Percentiles rank a stretch among this genome's conserved stretches.
These are phyloP conservation scores for Pardalotus punctatus DNA, from an alignment of 2,113 vertebrate genomes.

Conservation along the genomic window DNA sequence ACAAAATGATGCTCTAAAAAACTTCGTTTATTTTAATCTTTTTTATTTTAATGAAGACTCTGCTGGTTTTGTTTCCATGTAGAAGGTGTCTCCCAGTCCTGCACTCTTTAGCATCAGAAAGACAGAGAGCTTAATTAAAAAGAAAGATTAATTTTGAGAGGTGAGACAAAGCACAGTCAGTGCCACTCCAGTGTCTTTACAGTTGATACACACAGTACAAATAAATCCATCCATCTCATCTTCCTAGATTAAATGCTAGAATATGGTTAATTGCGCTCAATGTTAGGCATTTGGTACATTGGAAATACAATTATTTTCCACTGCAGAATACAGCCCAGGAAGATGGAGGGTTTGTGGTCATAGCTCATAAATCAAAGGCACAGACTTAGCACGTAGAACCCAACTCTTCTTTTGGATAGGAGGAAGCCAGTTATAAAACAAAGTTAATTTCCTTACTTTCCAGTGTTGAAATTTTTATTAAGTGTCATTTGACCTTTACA, in stretches of 20 bases:
- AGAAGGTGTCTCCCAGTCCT: neutral
- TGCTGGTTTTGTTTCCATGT: rapidly evolving
- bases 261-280: neutral
- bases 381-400: neutral
- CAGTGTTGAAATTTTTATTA: conserved; percentile 18
- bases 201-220: neutral
- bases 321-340: neutral
- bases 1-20: neutral
- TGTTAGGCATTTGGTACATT: rapidly evolving
- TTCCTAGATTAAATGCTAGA: neutral
- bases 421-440: neutral
- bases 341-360: neutral
- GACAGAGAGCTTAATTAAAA: neutral
- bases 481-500: conserved; percentile 34
- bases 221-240: neutral
- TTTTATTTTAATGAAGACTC: neutral
- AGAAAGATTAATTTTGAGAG: neutral
- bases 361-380: neutral
- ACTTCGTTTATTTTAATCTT: neutral
- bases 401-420: neutral
- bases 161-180: neutral
- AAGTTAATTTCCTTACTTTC: neutral
- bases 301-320: neutral
- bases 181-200: neutral
- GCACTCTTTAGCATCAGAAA: neutral